Conservation (phyloP, 2,888 invertebrate genomes). For the Pasiphila rectangulata region DNA sequence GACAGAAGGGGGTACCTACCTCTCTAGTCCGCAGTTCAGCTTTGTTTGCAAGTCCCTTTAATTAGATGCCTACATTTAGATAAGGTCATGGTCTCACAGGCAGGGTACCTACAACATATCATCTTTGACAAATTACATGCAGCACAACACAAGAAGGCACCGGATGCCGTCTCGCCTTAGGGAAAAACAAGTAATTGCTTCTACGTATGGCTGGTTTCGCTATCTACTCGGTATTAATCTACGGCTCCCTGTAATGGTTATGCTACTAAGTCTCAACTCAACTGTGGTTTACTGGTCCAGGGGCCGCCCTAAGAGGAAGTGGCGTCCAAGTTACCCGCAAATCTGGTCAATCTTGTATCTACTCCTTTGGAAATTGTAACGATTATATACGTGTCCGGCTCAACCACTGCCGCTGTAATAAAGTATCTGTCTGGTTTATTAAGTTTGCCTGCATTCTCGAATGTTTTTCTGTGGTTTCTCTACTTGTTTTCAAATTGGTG, state of each 20-base stretch:
- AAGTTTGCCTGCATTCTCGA: too few relatives aligned
- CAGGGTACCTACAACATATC: conserved; percentile 1
- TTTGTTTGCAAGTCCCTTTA: too few relatives aligned
- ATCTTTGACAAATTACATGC: conserved; percentile 32
- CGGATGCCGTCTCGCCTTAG: conserved; percentile 54
- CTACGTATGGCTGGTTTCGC: conserved; percentile 46
- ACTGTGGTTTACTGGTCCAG: conserved; percentile 21
- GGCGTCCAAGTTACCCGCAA: conserved; percentile 35
- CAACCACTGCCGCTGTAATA: not conserved
- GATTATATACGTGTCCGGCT: conserved; percentile 22
- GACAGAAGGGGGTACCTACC: too few relatives aligned
- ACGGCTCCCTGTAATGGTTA: conserved; percentile 30
- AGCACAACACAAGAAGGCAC: conserved; percentile 43
- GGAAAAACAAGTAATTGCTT: conserved; percentile 66
- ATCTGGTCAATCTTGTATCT: conserved; percentile 21
- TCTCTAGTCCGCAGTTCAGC: too few relatives aligned
- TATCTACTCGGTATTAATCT: conserved; percentile 23
- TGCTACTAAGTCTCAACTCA: conserved; percentile 21
- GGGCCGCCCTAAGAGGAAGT: conserved; percentile 44
- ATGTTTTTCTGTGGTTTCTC: conserved; percentile 3
- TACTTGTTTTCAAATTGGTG: not conserved
- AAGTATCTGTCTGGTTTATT: too few relatives aligned
- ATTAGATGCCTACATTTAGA: not conserved
- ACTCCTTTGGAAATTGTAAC: conserved; percentile 28
- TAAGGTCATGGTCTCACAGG: not conserved